Evolutionary conservation across 1,140 invertebrate species (phyloP).

Genomic region (Eupristina koningsbergeri): DNA sequence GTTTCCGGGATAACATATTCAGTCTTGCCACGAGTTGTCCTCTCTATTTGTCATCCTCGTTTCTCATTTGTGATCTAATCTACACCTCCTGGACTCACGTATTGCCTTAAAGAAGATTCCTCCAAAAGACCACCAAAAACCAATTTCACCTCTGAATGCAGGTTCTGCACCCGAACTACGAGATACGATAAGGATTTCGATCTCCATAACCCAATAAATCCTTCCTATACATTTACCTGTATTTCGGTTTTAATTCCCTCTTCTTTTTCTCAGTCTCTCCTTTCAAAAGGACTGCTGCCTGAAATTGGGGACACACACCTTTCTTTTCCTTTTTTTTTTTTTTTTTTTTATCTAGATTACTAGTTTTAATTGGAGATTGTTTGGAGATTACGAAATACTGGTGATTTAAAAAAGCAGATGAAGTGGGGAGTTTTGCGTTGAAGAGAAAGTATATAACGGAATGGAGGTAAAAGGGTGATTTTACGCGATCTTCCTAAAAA

Average conservation of each 20-base stretch:
- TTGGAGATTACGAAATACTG: neutral
- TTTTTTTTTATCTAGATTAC: slow-evolving; percentile 20
- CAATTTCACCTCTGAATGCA: neutral
- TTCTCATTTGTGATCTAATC: neutral
- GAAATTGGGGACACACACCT: neutral
- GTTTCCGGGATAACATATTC: neutral
- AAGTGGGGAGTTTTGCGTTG: neutral
- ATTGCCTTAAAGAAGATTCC: neutral
- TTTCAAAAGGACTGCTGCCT: neutral
- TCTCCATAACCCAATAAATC: neutral
- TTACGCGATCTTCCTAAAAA: neutral
- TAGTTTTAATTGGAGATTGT: slow-evolving; percentile 34
- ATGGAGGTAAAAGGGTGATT: slow-evolving; percentile 10
- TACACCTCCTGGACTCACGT: neutral
- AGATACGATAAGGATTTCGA: neutral
- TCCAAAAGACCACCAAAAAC: neutral
- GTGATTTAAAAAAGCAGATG: slow-evolving; percentile 4
- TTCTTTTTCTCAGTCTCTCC: neutral
- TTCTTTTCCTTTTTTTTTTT: neutral
- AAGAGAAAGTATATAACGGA: neutral
- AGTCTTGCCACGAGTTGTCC: neutral
- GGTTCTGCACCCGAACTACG: neutral
- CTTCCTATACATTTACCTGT: neutral
- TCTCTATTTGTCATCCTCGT: neutral
- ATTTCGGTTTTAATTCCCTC: neutral